A percentile compares a stretch with the other conserved stretches of the same genome.
These are phyloP conservation scores for Leptothorax acervorum DNA, from an alignment of 2,888 invertebrate species.

Conservation along the genomic window DNA sequence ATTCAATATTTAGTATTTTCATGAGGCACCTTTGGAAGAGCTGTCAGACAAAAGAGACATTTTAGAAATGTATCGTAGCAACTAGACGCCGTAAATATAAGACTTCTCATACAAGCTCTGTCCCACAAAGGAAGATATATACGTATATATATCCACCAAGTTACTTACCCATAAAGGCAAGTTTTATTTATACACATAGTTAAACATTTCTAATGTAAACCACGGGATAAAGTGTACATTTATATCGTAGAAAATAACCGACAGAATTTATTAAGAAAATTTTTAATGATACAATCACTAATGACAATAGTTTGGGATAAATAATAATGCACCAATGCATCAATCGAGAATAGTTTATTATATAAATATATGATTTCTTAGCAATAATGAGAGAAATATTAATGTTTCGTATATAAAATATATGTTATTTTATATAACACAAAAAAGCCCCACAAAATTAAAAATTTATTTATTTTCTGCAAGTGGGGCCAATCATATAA, in stretches of 20 bases:
- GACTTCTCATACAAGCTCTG: slow-evolving; percentile 57
- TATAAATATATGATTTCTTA: slow-evolving; percentile 72
- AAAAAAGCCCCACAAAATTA: slow-evolving; percentile 77
- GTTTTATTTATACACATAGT: slow-evolving; percentile 70
- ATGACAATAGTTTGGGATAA: slow-evolving; percentile 77
- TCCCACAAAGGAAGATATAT: slow-evolving; percentile 59
- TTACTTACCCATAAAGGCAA: slow-evolving; percentile 82
- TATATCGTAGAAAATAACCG: slow-evolving; percentile 66
- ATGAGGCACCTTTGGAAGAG: slow-evolving; percentile 99
- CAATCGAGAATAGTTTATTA: slow-evolving; percentile 82
- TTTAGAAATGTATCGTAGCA: slow-evolving; percentile 67
- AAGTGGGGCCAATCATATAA: slow-evolving; percentile 71
- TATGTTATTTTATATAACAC: slow-evolving; percentile 64
- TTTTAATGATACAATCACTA: slow-evolving; percentile 70
- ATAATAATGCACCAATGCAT: slow-evolving; percentile 83
- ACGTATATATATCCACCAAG: slow-evolving; percentile 73
- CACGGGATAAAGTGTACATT: slow-evolving; percentile 62
- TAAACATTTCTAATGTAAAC: slow-evolving; percentile 65
- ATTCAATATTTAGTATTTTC: slow-evolving; percentile 99
- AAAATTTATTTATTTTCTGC: slow-evolving; percentile 76
- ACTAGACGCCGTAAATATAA: slow-evolving; percentile 45
- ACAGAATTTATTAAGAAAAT: slow-evolving; percentile 72
- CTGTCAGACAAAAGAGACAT: slow-evolving; percentile 87
- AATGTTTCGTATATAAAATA: slow-evolving; percentile 56
- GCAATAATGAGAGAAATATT: slow-evolving; percentile 63